Conservation (phyloP, 2,888 invertebrate species). For the Autographa pulchrina region DNA sequence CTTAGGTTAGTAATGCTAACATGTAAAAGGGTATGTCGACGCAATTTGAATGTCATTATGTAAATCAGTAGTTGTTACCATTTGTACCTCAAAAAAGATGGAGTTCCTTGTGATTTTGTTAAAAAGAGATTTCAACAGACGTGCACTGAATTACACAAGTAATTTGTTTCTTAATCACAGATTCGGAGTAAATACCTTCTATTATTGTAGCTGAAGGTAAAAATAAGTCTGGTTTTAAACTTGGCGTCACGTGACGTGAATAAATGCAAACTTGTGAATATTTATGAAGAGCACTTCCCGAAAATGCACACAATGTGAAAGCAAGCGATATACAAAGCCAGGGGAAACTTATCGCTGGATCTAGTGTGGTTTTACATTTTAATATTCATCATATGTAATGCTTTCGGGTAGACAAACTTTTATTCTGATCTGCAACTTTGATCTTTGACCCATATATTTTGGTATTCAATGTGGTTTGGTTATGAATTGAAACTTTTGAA, state of each 20-base stretch:
- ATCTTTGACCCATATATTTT: constrained; percentile 7
- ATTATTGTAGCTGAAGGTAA: constrained; percentile 38
- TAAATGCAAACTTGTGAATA: constrained; percentile 68
- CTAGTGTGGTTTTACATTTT: constrained; percentile 53
- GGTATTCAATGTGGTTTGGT: neutral
- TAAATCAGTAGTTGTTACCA: neutral
- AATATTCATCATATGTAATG: constrained; percentile 54
- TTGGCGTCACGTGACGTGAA: constrained; percentile 53
- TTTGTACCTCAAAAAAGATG: neutral
- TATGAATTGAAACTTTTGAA: neutral
- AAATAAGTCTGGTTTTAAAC: constrained; percentile 48
- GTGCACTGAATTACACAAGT: constrained; percentile 21
- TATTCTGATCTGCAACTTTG: constrained; percentile 14
- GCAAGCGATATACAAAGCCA: constrained; percentile 57
- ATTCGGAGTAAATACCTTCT: constrained; percentile 35
- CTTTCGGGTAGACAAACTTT: constrained; percentile 17
- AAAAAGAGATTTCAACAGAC: constrained; percentile 16
- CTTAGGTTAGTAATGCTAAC: neutral
- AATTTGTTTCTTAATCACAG: constrained; percentile 24
- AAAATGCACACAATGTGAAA: constrained; percentile 66
- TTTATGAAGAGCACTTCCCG: constrained; percentile 69
- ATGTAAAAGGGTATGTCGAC: neutral
- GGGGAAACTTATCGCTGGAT: constrained; percentile 56
- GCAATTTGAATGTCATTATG: neutral
- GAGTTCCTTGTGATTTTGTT: neutral